Evolutionary conservation across 2,113 vertebrate species (phyloP).

Genomic region (Gnathonemus longibarbis): DNA sequence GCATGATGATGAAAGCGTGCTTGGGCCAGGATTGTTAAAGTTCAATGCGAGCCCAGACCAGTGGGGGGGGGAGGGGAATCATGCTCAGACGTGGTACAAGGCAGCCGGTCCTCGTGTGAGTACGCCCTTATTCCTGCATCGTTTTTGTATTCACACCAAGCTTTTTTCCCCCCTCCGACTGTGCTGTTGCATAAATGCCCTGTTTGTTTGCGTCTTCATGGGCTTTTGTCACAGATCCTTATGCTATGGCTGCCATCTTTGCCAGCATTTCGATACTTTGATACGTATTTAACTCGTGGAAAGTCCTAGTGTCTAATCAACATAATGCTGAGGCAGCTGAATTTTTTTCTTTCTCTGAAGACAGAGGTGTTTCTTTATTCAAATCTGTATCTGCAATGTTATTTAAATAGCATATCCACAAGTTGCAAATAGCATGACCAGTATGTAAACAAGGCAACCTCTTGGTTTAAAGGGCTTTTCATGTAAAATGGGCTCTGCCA

Average conservation of each 20-base stretch:
- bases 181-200: neutral
- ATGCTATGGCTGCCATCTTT: neutral
- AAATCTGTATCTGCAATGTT: slow-evolving; percentile 34
- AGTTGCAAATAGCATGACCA: slow-evolving; percentile 22
- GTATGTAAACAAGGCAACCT: slow-evolving; percentile 22
- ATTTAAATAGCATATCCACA: slow-evolving; percentile 32
- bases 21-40: neutral
- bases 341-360: slow-evolving; percentile 1
- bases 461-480: slow-evolving; percentile 13
- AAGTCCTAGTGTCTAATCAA: slow-evolving; percentile 33
- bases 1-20: neutral
- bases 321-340: neutral
- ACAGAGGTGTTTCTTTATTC: slow-evolving; percentile 23
- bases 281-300: slow-evolving; percentile 6
- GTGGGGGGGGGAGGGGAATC: neutral
- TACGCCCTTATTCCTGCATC: neutral
- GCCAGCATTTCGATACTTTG: neutral
- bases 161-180: neutral
- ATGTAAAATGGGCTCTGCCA: slow-evolving; percentile 1
- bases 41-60: neutral
- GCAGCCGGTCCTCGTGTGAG: neutral
- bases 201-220: neutral
- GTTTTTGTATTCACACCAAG: neutral
- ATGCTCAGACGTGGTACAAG: neutral
- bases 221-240: neutral